Evolutionary conservation across 1,140 invertebrate genomes (phyloP).

Genomic region (Atta texana): DNA sequence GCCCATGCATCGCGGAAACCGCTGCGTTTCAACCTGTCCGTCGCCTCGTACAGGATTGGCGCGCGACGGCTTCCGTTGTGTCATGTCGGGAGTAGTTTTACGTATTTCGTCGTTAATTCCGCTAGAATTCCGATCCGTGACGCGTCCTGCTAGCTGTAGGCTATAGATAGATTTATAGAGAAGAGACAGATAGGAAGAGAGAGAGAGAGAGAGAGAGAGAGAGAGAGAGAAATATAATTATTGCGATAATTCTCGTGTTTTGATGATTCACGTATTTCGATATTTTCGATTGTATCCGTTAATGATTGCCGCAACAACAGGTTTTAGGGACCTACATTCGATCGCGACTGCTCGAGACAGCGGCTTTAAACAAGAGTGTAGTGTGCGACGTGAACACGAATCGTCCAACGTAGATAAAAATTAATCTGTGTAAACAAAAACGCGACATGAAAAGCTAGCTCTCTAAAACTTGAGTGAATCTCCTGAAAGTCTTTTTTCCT

Average conservation of each 20-base stretch:
- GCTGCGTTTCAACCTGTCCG: background rate
- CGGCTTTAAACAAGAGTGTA: background rate
- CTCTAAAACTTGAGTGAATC: too few relatives aligned
- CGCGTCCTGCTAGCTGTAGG: background rate
- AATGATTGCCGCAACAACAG: background rate
- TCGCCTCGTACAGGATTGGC: background rate
- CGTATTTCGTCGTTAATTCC: background rate
- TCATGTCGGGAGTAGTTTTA: background rate
- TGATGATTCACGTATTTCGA: background rate
- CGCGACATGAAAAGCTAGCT: background rate
- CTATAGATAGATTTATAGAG: slow-evolving; percentile 11
- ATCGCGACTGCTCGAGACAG: background rate
- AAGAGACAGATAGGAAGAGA: background rate
- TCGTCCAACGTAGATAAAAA: background rate
- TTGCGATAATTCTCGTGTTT: background rate
- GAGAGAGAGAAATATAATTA: background rate
- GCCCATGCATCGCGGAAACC: background rate
- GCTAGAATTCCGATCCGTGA: background rate
- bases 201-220: background rate
- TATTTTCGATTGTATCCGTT: background rate
- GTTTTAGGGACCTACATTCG: background rate
- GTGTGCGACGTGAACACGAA: background rate
- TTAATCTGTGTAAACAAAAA: background rate
- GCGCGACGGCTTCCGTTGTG: background rate
- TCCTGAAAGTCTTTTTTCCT: too few relatives aligned